Conservation (phyloP, 1,140 invertebrate genomes). For the Cyphomyrmex costatus region DNA sequence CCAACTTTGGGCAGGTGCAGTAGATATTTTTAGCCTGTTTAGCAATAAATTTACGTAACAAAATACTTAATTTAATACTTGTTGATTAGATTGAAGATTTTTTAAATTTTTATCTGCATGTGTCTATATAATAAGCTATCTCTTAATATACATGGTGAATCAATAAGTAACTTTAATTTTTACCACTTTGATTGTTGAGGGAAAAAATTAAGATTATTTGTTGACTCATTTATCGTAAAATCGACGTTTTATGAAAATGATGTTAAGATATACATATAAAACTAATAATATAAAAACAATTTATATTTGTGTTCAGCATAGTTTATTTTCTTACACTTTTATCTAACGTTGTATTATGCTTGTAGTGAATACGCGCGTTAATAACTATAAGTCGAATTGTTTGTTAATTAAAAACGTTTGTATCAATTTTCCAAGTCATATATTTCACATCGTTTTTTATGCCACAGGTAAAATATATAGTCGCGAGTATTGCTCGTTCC, state of each 20-base stretch:
- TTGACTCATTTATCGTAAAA: neutral
- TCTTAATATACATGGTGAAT: neutral
- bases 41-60: slow-evolving; percentile 8
- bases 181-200: too few species aligned
- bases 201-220: too few species aligned
- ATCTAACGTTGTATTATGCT: neutral
- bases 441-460: neutral
- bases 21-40: slow-evolving; percentile 33
- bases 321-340: neutral
- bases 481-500: neutral
- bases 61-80: slow-evolving; percentile 50
- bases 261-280: too few species aligned
- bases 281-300: slow-evolving; percentile 3
- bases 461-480: neutral
- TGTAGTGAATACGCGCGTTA: neutral
- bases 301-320: neutral
- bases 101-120: neutral
- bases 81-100: neutral
- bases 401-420: neutral
- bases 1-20: slow-evolving; percentile 64
- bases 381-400: slow-evolving; percentile 1
- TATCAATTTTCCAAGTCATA: neutral
- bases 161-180: too few species aligned
- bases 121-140: slow-evolving; percentile 5
- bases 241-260: neutral